phyloP scores from a whole-genome alignment of 2,888 invertebrate genomes.

The Hecatera dysodea region DNA sequence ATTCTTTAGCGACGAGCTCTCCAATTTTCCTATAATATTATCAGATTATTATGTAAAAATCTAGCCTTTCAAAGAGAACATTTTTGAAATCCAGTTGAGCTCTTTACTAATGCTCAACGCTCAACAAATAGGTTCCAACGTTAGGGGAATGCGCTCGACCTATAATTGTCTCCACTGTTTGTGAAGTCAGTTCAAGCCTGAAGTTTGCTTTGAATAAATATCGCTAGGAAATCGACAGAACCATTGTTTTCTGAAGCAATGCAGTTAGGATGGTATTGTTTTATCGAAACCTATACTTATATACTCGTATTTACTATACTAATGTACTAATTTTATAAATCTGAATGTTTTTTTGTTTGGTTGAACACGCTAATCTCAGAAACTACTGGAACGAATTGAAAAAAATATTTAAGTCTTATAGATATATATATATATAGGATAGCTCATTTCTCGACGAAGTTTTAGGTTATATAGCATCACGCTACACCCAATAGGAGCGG shows the following conservation, averaged over 20 bases:
- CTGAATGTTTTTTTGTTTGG: too few species aligned
- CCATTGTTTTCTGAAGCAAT: slow-evolving; percentile 19
- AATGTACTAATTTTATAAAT: too few species aligned
- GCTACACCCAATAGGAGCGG: too few species aligned
- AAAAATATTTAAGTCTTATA: too few species aligned
- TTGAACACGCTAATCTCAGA: too few species aligned
- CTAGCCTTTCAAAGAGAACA: background rate
- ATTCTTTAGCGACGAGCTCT: too few species aligned
- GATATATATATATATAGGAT: too few species aligned
- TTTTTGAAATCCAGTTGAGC: background rate
- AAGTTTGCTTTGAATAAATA: slow-evolving; percentile 32
- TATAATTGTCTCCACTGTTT: slow-evolving; percentile 25
- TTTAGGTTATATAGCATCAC: too few species aligned
- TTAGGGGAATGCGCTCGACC: background rate
- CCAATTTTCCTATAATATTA: too few species aligned
- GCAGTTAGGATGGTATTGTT: background rate
- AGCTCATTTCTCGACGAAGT: too few species aligned
- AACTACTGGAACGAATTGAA: too few species aligned
- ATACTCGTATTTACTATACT: too few species aligned
- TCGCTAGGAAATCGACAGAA: slow-evolving; percentile 9
- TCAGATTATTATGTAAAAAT: background rate
- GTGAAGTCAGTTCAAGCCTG: slow-evolving; percentile 24
- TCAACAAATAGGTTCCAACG: slow-evolving; percentile 11
- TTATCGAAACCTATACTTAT: background rate
- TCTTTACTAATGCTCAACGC: background rate